Evolutionary conservation across 2,797 vertebrate species (phyloP).

Genomic region (Peromyscus melanophrys): DNA sequence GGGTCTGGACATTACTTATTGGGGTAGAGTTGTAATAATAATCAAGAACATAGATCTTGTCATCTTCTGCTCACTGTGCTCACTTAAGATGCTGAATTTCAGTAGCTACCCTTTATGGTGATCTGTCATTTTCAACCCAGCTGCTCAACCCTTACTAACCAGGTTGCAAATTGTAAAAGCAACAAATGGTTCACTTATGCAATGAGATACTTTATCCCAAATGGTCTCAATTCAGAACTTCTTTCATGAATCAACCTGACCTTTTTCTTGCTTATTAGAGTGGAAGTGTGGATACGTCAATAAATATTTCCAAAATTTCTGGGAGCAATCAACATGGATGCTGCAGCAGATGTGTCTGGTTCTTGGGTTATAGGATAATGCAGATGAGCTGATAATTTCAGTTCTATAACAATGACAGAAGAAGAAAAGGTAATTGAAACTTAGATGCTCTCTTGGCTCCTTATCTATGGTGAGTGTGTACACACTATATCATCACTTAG

Average conservation of each 20-base stretch:
- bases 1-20: not conserved
- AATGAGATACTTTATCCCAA: conserved; percentile 64
- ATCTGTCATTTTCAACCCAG: conserved; percentile 83
- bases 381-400: not conserved
- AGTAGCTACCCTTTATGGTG: conserved; percentile 66
- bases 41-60: conserved; percentile 61
- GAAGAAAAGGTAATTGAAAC: not conserved
- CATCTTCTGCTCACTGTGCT: conserved; percentile 67
- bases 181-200: conserved; percentile 81
- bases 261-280: conserved; percentile 27
- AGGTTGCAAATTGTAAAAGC: conserved; percentile 83
- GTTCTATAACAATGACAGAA: not conserved
- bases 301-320: conserved; percentile 71
- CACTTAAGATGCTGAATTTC: conserved; percentile 76
- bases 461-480: not conserved
- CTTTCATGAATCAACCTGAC: conserved; percentile 73
- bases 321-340: conserved; percentile 71
- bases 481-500: not conserved
- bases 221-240: conserved; percentile 67
- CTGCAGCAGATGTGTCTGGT: conserved; percentile 28
- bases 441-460: not conserved
- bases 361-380: conserved; percentile 54
- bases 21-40: not conserved
- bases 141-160: conserved; percentile 71
- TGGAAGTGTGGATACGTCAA: conserved; percentile 45